Percentiles rank a stretch among this genome's conserved stretches.
Conservation (phyloP, 2,797 vertebrate genomes). For the Acanthiza pusilla region DNA sequence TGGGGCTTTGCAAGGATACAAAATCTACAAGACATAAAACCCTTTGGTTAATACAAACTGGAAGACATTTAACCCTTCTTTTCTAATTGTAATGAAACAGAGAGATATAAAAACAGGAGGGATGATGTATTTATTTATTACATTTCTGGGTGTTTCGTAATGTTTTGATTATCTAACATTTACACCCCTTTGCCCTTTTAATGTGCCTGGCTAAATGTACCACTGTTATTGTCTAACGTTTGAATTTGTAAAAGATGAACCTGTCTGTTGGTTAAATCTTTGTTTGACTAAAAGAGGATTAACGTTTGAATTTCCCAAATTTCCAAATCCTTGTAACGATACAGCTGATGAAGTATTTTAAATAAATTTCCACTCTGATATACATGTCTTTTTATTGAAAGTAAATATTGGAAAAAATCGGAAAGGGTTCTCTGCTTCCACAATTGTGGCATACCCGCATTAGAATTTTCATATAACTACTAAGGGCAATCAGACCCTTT, state of each 20-base stretch:
- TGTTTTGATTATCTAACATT: slow-evolving; percentile 39
- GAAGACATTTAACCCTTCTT: slow-evolving; percentile 62
- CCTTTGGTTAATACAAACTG: slow-evolving; percentile 57
- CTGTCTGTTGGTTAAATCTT: slow-evolving; percentile 56
- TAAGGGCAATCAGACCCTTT: slow-evolving; percentile 94
- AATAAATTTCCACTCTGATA: slow-evolving; percentile 52
- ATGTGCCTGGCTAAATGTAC: slow-evolving; percentile 44
- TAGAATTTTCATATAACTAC: slow-evolving; percentile 93
- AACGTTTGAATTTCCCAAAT: slow-evolving; percentile 48
- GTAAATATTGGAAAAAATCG: slow-evolving; percentile 66
- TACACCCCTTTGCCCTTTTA: slow-evolving; percentile 27
- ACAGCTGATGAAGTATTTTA: slow-evolving; percentile 62
- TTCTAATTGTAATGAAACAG: slow-evolving; percentile 60
- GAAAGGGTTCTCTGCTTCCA: slow-evolving; percentile 65
- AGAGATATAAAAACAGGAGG: slow-evolving; percentile 1
- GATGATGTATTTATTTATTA: slow-evolving; percentile 38
- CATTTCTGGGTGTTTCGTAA: slow-evolving; percentile 55
- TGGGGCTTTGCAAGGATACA: slow-evolving; percentile 64
- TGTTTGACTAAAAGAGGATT: slow-evolving; percentile 60
- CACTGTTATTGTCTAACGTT: slow-evolving; percentile 52
- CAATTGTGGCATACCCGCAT: slow-evolving; percentile 78
- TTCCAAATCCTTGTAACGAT: slow-evolving; percentile 47
- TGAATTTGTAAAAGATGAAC: slow-evolving; percentile 59
- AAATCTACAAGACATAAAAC: slow-evolving; percentile 66
- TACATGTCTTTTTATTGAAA: slow-evolving; percentile 52